Base-by-base conservation (phyloP, 2,888 invertebrate genomes). In the Xylophagus ater region DNA sequence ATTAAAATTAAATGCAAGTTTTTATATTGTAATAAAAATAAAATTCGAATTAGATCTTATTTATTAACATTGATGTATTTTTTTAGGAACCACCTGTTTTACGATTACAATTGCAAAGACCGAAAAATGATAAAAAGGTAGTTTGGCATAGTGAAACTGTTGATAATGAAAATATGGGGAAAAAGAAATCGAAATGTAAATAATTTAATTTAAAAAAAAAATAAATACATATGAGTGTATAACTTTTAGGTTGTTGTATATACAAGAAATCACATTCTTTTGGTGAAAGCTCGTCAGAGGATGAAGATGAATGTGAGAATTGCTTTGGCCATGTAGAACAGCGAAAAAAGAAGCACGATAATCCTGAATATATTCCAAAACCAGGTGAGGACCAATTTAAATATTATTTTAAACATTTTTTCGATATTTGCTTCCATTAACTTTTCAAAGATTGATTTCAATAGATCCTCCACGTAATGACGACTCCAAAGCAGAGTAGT, bases 121-220 rank as follows among this genome's bases (percentile, higher is more conserved):
- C 82, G 2, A 76, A 74, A 55, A 70, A 68, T 24, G 69, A 73
- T 40, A 82, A 83, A 62, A 88, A 86, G 62, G 93, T 94, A 1
- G 79, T 80, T 45, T 96, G 92, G 89, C 79, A 81, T 8, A 78
- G 79, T 43, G 89, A 81, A 51, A 92, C 93, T 1, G 83, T 96
- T 10, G 94, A 96, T 64, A 94, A 96, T 66, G 94, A 96, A 62
- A 69, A 89, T 57, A 76, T 94, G 81, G 85, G 88, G 58, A 89
- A 85, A 63, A 93, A 92, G 66, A 94, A 94, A 64, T 94, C 94
- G 17, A 96, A 94, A 74, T 94, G 94, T 90, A 68, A 74, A 78
- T 65, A 32, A 20, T 18, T 20, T n/a, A 12, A 19, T 19, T 5
- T 10, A 10, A 30, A 34, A 10, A 12, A 23, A 34, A 34, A 37